Percentiles rank a stretch among this genome's conserved stretches.
phyloP scores from a whole-genome alignment of 1,140 invertebrate genomes.

The Bombus polaris region DNA sequence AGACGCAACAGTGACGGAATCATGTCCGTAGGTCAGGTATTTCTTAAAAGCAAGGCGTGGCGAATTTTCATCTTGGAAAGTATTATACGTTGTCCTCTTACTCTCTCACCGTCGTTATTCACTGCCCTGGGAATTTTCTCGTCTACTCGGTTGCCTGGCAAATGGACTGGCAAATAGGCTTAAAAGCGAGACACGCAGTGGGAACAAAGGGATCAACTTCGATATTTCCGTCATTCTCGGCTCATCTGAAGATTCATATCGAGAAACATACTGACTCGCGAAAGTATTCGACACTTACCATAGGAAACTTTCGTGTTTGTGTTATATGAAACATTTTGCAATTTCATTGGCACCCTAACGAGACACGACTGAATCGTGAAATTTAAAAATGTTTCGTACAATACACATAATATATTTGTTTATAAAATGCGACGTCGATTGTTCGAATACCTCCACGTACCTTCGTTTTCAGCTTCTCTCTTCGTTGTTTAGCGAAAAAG shows the following conservation, averaged over 20 bases:
- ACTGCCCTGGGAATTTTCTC: neutral
- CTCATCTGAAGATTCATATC: neutral
- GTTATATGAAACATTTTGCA: no score
- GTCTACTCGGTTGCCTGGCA: neutral
- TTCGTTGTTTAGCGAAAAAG: neutral
- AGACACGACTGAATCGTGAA: no score
- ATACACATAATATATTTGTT: neutral
- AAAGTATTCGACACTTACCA: no score
- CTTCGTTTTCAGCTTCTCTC: neutral
- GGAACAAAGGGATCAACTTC: neutral
- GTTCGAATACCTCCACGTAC: neutral
- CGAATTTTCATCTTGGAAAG: neutral
- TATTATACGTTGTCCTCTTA: neutral
- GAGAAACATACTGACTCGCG: neutral
- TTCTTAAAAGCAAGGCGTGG: neutral
- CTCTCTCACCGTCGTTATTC: neutral
- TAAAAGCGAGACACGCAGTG: neutral
- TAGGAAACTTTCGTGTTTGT: neutral
- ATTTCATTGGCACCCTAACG: no score
- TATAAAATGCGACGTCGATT: fast-evolving
- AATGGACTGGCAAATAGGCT: conserved; percentile 6
- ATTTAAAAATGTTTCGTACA: neutral
- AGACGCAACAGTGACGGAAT: neutral
- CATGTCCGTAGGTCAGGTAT: neutral
- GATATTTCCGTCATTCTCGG: neutral